Evolutionary conservation across 2,797 vertebrate genomes (phyloP).

Genomic region (Poecilia velifera): DNA sequence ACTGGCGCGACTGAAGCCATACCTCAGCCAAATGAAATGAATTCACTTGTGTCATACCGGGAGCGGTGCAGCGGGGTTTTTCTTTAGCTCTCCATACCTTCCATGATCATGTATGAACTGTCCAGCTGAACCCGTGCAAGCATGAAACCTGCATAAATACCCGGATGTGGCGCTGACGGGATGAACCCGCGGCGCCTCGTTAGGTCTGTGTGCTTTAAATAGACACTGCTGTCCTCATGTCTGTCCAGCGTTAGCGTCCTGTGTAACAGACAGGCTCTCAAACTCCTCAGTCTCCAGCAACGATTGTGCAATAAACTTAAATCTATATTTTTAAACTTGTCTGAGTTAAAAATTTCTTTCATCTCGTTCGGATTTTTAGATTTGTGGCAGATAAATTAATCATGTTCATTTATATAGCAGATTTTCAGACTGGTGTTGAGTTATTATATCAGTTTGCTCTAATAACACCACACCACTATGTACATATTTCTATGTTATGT

Average conservation of each 20-base stretch:
- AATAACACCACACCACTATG: background rate
- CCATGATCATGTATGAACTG: conserved; percentile 41
- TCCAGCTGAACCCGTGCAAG: conserved; percentile 42
- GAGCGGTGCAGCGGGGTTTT: conserved; percentile 22
- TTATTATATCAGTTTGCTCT: background rate
- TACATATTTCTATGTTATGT: no score
- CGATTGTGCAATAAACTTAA: conserved; percentile 87
- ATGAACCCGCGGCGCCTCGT: conserved; percentile 47
- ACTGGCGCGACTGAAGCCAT: conserved; percentile 52
- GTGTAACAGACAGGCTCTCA: conserved; percentile 79
- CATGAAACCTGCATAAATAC: conserved; percentile 40
- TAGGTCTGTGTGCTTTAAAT: conserved; percentile 39
- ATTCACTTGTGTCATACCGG: conserved; percentile 24
- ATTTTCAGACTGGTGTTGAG: no score
- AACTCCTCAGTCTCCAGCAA: conserved; percentile 80
- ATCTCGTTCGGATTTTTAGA: background rate
- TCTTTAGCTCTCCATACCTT: conserved; percentile 27
- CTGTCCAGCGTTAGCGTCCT: conserved; percentile 50
- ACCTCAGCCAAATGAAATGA: conserved; percentile 36
- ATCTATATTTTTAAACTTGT: conserved; percentile 83
- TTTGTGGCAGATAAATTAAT: background rate
- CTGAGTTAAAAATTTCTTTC: conserved; percentile 38
- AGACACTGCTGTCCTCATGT: conserved; percentile 40
- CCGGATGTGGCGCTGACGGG: conserved; percentile 42
- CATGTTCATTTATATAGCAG: no score